These are phyloP conservation scores for Enteromius thamalakanensis DNA, from an alignment of 2,797 vertebrate species.

Conservation along the genomic window DNA sequence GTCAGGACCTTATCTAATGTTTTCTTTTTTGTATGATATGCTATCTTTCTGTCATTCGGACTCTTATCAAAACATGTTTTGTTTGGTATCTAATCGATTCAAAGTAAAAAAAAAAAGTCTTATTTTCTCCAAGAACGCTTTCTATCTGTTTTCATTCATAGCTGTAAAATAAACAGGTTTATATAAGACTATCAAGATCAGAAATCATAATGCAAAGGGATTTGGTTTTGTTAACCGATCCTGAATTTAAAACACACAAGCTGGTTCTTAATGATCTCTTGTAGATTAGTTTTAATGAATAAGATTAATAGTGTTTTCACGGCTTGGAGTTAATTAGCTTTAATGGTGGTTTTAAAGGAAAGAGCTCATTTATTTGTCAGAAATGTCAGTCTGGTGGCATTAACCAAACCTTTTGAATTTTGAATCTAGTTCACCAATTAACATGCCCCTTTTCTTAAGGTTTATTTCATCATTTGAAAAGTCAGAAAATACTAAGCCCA, in stretches of 20 bases:
- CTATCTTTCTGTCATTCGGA: conserved; percentile 20
- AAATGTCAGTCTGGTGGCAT: conserved; percentile 33
- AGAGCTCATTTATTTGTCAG: conserved; percentile 30
- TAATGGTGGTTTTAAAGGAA: conserved; percentile 35
- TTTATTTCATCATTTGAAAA: conserved; percentile 24
- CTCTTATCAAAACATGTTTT: conserved; percentile 11
- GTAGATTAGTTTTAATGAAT: conserved; percentile 13
- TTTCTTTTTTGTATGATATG: conserved; percentile 29
- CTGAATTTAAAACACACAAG: conserved; percentile 12
- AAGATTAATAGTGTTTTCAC: conserved; percentile 38
- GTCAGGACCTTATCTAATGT: conserved; percentile 31
- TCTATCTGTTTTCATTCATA: not conserved
- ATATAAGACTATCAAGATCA: not conserved
- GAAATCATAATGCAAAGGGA: not conserved
- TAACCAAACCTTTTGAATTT: conserved; percentile 2
- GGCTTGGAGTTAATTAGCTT: conserved; percentile 45
- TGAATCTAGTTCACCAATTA: not conserved
- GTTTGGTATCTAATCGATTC: conserved; percentile 16
- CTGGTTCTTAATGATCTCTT: conserved; percentile 26
- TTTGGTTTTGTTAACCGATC: conserved; percentile 2
- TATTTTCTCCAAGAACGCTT: conserved; percentile 12
- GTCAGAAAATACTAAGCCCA: not conserved
- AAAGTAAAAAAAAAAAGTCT: not conserved
- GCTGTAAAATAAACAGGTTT: not conserved
- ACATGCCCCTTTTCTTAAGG: conserved; percentile 2